Base-by-base conservation (phyloP, 2,888 invertebrate species). In the Drosophila ezoana region DNA sequence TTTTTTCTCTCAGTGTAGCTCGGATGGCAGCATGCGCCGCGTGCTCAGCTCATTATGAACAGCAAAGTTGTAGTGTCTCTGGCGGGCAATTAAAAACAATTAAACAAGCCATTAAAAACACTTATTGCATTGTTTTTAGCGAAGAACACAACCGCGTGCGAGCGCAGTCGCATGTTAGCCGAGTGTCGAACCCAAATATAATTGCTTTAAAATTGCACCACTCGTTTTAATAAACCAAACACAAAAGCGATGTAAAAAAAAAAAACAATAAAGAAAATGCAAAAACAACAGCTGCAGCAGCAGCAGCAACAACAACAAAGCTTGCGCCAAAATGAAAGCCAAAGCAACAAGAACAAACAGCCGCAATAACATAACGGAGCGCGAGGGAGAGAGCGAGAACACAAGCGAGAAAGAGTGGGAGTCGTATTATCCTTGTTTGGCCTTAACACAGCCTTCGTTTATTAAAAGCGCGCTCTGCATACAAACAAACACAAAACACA, bases 181-280 rank as follows among this genome's bases (percentile, higher is more conserved):
- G 72, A 66, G 63, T 67, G 63, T 49, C 53, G 41, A 64, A 67
- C 75, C 74, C 62, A 60, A 64, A 73, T 64, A 81, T 90, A 89
- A 89, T 89, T 89, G 84, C 82, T 89, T 87, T 79, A 86, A 89
- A 89, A 89, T 87, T 81, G 87, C 90, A 66, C 87, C 86, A 89
- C 87, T 89, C 89, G 81, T 84, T 87, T 90, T 85, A 89, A 89
- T 81, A 87, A 87, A 78, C 63, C 76, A 58, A 68, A 71, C 51
- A 75, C 79, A 71, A 75, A 70, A 62, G 61, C 59, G 53, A 72
- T 32, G 68, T 63, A 45, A 63, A 52, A 33, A 49, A 37, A 52
- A 63, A 45, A 23, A 47, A 51, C 48, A 62, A 58, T 53, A 59
- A 61, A 53, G 57, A 41, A 68, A 72, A 68, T 54, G 43, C 49